A percentile compares a stretch with the other conserved stretches of the same genome.
Evolutionary conservation across 2,888 invertebrate species (phyloP).

Genomic region (Tricholauxania praeusta): DNA sequence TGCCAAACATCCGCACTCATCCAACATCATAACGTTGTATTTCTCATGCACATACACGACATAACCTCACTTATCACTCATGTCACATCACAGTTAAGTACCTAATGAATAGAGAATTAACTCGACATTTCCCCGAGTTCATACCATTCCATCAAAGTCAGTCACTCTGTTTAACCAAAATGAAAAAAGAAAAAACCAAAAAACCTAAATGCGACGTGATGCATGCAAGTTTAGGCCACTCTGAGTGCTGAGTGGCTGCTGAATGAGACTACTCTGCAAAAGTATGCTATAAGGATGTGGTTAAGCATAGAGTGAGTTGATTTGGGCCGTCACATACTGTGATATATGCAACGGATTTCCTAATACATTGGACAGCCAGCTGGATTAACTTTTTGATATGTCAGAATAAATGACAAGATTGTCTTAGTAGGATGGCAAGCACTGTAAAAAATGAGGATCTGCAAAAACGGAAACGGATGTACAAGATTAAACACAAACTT

Average conservation of each 20-base stretch:
- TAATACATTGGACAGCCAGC: constrained; percentile 36
- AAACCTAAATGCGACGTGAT: constrained; percentile 44
- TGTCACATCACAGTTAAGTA: constrained; percentile 61
- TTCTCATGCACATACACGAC: constrained; percentile 10
- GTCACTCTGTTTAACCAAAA: constrained; percentile 26
- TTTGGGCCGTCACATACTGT: background rate
- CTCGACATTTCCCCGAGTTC: constrained; percentile 43
- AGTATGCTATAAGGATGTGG: constrained; percentile 8
- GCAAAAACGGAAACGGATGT: too few relatives aligned
- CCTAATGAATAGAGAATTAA: constrained; percentile 63
- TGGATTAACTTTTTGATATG: constrained; percentile 41
- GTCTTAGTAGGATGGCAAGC: too few relatives aligned
- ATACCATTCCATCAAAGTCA: constrained; percentile 53
- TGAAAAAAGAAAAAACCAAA: too few relatives aligned
- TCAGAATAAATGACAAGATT: constrained; percentile 28
- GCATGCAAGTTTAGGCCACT: constrained; percentile 17
- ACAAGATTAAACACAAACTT: too few relatives aligned
- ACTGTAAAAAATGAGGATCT: too few relatives aligned
- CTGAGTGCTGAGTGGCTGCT: background rate
- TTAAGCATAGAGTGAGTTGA: constrained; percentile 7
- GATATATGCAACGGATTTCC: constrained; percentile 39
- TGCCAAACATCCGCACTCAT: background rate
- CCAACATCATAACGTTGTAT: background rate
- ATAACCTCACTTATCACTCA: constrained; percentile 39
- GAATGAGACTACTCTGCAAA: constrained; percentile 5